A percentile compares a stretch with the other conserved stretches of the same genome.
Evolutionary conservation across 2,113 vertebrate species (phyloP).

Genomic region (Diglossa brunneiventris): DNA sequence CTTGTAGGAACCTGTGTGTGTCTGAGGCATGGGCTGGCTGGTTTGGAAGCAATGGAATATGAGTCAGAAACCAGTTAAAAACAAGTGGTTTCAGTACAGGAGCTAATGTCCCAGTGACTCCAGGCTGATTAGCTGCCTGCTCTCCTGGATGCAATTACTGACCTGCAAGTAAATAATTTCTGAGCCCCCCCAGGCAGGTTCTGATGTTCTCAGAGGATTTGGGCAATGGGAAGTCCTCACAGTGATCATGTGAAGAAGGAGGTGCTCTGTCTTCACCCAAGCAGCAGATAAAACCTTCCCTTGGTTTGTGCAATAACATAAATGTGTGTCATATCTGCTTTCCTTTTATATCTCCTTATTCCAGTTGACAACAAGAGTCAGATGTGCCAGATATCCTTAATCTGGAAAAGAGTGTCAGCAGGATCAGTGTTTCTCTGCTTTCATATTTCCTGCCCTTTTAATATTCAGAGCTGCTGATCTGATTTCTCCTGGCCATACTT

Average conservation of each 20-base stretch:
- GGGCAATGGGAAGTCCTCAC: neutral
- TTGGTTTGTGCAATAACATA: neutral
- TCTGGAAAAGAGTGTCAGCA: neutral
- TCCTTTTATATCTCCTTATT: neutral
- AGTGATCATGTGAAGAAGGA: neutral
- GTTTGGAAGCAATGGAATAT: neutral
- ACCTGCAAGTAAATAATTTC: neutral
- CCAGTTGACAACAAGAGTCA: conserved; percentile 9
- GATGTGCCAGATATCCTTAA: conserved; percentile 5
- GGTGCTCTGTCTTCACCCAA: neutral
- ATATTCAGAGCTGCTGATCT: neutral
- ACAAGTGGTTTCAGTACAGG: neutral
- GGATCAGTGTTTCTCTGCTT: neutral
- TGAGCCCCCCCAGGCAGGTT: neutral
- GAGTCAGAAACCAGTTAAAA: neutral
- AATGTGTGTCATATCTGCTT: neutral
- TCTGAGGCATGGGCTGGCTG: neutral
- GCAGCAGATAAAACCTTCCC: conserved; percentile 5
- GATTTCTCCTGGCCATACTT: neutral
- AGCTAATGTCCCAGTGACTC: neutral
- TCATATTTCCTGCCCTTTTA: neutral
- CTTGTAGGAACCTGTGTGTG: neutral
- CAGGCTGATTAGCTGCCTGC: neutral
- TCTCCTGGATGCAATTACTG: neutral
- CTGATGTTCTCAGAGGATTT: neutral